Base-by-base conservation (phyloP, 2,797 vertebrate species). In the Fistularia tabacaria region DNA sequence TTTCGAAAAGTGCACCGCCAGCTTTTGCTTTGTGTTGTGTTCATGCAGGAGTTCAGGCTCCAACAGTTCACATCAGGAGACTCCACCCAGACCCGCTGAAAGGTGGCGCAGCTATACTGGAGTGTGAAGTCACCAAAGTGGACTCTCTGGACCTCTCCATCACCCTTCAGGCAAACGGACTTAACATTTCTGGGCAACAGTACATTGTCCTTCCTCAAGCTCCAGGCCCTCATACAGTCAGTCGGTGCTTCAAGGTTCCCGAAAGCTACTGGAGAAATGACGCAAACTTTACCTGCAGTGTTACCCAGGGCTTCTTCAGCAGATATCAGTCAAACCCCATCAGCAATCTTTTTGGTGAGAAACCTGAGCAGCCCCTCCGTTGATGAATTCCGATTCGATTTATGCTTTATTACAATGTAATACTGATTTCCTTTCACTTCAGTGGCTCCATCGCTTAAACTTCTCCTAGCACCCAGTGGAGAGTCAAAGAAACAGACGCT, bases 1-100 rank as follows among this genome's bases (percentile, higher is more conserved):
- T 14, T n/a, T n/a, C n/a, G n/a, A n/a, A 41, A 59, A 10, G 0
- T n/a, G n/a, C n/a, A n/a, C n/a, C 51, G 13, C 11, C 1, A 6
- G 42, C 9, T 12, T 51, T 15, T 15, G 8, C 45, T 36, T 58
- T 5, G 7, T 57, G 1, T 51, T 15, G 13, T 41, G 53, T 37
- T 69, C 62, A 14, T 36, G 11, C 59, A 89, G 86, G 38, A 62
- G 12, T 36, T 36, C 38, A 9, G 39, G 0, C 3, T 64, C 77
- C 84, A 50, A 14, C 7, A 36, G 79, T 89, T 43, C 14, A 57
- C 13, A 83, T 89, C 73, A 87, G 75, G 54, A 80, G 86, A 68
- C 65, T 56, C 47, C 54, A 84, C 3, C 15, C 51, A 60, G 51
- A 76, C 14, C 15, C 66, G n/a, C 14, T 7, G 10, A 73, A 71